These are phyloP conservation scores for Eupithecia centaureata DNA, from an alignment of 2,888 invertebrate genomes.

Conservation along the genomic window DNA sequence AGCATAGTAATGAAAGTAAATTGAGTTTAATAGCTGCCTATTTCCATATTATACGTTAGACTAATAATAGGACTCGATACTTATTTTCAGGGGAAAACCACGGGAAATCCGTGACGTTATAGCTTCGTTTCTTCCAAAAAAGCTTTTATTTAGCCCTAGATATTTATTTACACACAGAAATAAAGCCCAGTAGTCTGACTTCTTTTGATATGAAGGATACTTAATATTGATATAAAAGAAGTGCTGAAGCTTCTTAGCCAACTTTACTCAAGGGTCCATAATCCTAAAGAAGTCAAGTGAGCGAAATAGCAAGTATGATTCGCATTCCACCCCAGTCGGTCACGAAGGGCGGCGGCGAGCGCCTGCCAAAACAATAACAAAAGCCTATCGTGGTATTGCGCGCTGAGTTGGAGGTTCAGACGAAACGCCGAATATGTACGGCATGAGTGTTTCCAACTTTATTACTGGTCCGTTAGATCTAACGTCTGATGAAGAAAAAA, in stretches of 20 bases:
- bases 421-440: conserved; percentile 38
- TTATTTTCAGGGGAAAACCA: conserved; percentile 32
- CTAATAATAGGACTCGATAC: conserved; percentile 7
- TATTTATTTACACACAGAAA: too few species aligned
- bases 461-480: conserved; percentile 15
- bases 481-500: not conserved
- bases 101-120: conserved; percentile 26
- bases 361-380: conserved; percentile 47
- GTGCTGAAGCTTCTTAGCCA: not conserved
- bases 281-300: conserved; percentile 29
- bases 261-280: not conserved
- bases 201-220: not conserved
- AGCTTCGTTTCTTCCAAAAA: not conserved
- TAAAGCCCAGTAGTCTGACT: not conserved
- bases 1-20: conserved; percentile 14
- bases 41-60: conserved; percentile 9
- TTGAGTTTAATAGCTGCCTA: conserved; percentile 4
- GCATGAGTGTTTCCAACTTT: conserved; percentile 26
- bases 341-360: conserved; percentile 51
- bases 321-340: conserved; percentile 24
- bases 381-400: conserved; percentile 36
- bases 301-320: conserved; percentile 46
- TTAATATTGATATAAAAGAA: not conserved
- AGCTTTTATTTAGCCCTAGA: not conserved
- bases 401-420: conserved; percentile 60